Percentiles rank a stretch among this genome's conserved stretches.
Evolutionary conservation across 2,113 vertebrate genomes (phyloP).

Genomic region (Platysternon megacephalum): DNA sequence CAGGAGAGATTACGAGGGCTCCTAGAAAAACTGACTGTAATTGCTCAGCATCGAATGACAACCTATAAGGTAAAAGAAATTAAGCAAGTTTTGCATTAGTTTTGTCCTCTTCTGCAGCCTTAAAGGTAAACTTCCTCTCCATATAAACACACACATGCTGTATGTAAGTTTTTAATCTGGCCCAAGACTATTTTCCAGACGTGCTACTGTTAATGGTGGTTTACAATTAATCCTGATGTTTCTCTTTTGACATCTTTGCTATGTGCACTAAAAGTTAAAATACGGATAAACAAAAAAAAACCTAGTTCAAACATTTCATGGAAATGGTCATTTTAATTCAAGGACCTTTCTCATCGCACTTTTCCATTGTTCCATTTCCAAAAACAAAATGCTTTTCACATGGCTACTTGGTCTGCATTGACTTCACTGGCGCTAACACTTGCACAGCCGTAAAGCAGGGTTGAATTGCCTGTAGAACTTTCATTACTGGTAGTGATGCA

Average conservation of each 20-base stretch:
- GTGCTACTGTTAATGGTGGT: neutral
- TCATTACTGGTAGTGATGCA: neutral
- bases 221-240: neutral
- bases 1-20: conserved; percentile 89
- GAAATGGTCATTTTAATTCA: neutral
- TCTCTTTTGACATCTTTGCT: neutral
- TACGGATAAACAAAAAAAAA: neutral
- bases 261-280: neutral
- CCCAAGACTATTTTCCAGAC: neutral
- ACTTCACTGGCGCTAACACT: neutral
- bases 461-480: neutral
- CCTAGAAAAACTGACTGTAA: conserved; percentile 87
- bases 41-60: conserved; percentile 87
- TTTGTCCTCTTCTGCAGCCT: conserved; percentile 39
- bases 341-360: neutral
- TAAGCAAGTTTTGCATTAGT: conserved; percentile 47
- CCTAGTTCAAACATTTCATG: fast-evolving
- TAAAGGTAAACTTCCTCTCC: conserved; percentile 26
- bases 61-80: conserved; percentile 86
- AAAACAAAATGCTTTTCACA: neutral
- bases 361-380: neutral
- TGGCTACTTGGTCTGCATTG: neutral
- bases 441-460: neutral
- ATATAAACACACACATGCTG: neutral
- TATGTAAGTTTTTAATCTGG: neutral